phyloP scores from a whole-genome alignment of 64 coral and sea anemone genomes.

The Acropora yongei region DNA sequence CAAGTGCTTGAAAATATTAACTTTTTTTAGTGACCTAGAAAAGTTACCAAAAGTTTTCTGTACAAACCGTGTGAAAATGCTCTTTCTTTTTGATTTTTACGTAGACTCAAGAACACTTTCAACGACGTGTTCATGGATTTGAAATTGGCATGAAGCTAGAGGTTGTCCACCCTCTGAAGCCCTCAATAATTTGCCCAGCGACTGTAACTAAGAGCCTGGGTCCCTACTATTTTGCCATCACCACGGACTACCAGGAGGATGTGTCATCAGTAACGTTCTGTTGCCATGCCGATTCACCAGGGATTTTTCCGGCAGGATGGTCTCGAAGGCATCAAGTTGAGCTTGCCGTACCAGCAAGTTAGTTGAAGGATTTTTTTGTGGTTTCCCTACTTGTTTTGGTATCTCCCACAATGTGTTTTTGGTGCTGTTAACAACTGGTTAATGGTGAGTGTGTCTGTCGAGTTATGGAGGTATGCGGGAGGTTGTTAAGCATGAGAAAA shows the following conservation, averaged over 20 bases:
- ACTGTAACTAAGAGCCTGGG: constrained; percentile 96
- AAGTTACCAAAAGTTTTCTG: too few relatives aligned
- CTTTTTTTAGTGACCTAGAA: too few relatives aligned
- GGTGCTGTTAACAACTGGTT: too few relatives aligned
- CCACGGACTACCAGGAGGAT: constrained; percentile 85
- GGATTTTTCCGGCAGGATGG: constrained; percentile 95
- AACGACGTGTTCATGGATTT: constrained; percentile 97
- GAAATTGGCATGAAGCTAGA: constrained; percentile 98
- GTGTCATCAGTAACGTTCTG: constrained; percentile 88
- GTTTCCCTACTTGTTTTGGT: too few relatives aligned
- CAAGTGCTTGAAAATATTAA: too few relatives aligned
- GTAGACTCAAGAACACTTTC: constrained; percentile 91
- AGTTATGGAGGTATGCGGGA: too few relatives aligned
- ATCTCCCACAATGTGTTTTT: too few relatives aligned
- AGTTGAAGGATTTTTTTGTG: constrained; percentile 4
- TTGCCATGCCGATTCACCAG: constrained; percentile 97
- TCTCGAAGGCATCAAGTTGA: constrained; percentile 86
- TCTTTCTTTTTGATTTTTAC: background rate
- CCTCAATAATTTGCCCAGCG: constrained; percentile 84
- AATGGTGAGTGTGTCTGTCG: too few relatives aligned
- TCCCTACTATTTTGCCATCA: constrained; percentile 94
- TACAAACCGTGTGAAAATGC: too few relatives aligned
- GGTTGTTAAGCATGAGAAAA: too few relatives aligned
- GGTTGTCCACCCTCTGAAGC: constrained; percentile 79
- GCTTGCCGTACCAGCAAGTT: constrained; percentile 86